phyloP scores from a whole-genome alignment of 2,113 vertebrate species.

The Nibea albiflora region DNA sequence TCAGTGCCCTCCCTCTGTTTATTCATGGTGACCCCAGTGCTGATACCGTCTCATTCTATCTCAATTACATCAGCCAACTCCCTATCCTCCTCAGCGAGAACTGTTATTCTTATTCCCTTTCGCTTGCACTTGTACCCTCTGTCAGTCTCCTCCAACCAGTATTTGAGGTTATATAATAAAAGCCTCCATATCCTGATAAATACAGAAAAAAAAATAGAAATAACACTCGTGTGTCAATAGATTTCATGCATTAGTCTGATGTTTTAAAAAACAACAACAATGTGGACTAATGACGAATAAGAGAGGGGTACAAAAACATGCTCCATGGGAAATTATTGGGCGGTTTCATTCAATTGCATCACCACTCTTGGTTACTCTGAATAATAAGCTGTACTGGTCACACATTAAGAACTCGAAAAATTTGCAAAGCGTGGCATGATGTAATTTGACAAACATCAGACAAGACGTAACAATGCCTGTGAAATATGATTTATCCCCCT shows the following conservation, averaged over 20 bases:
- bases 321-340: conserved; percentile 45
- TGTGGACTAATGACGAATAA: conserved; percentile 28
- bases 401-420: conserved; percentile 44
- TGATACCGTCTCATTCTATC: conserved; percentile 84
- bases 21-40: conserved; percentile 76
- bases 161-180: conserved; percentile 55
- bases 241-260: conserved; percentile 26
- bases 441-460: conserved; percentile 57
- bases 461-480: conserved; percentile 37
- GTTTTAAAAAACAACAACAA: conserved; percentile 7
- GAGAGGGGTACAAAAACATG: conserved; percentile 26
- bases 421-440: conserved; percentile 33
- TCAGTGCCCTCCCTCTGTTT: conserved; percentile 80
- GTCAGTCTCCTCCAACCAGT: conserved; percentile 31
- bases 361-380: conserved; percentile 41
- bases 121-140: conserved; percentile 34
- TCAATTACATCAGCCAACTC: conserved; percentile 83
- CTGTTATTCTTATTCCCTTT: conserved; percentile 64
- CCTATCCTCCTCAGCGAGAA: conserved; percentile 65
- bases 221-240: conserved; percentile 6
- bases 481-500: conserved; percentile 56
- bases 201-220: conserved; percentile 1
- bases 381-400: conserved; percentile 54
- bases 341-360: conserved; percentile 71
- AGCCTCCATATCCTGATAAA: conserved; percentile 12